Base-by-base conservation (phyloP, 2,797 vertebrate genomes). In the Acanthurus tractus region DNA sequence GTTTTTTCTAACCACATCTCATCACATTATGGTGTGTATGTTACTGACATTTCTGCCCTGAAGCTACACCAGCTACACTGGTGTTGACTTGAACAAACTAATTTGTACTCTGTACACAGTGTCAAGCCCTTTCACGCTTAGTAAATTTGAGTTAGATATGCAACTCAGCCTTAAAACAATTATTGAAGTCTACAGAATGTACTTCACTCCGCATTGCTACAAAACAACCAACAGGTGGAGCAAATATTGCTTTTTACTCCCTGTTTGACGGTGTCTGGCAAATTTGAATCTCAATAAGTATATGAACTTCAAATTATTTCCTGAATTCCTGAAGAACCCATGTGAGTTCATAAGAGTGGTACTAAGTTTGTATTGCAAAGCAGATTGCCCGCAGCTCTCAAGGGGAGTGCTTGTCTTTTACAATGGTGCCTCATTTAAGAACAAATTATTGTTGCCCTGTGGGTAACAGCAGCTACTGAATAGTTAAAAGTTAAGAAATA, bases 201-300 rank as follows among this genome's bases (percentile, higher is more conserved):
- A 25, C 3, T 13, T 44, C 36, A 14, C 7, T 12, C 45, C 40
- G 78, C 65, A 84, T 72, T 75, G 18, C 50, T 57, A 45, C 38
- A 36, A 57, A 77, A 68, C 68, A 81, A 78, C 93, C 92, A 90
- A 90, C 83, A 93, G 90, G 89, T 88, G 92, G 91, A 65, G 91
- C 91, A 93, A 83, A 62, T 66, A 86, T 50, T 78, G 67, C 85
- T 86, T 74, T 63, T 81, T 54, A 13, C 46, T 52, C 29, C 10
- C 53, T 34, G 11, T 70, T 71, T 68, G 3, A 34, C 20, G 15
- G 7, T 9, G 49, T 66, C 65, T 59, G 6, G n/a, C n/a, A 73
- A 50, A 70, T 70, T 54, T 77, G 12, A 74, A 48, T 56, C 20
- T 70, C 20, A 40, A 4, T 14, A 18, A 76, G 29, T 45, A 46